Evolutionary conservation across 2,113 vertebrate species (phyloP), one percentile per base, ranked within the genome.

Genomic region (Physeter macrocephalus): DNA sequence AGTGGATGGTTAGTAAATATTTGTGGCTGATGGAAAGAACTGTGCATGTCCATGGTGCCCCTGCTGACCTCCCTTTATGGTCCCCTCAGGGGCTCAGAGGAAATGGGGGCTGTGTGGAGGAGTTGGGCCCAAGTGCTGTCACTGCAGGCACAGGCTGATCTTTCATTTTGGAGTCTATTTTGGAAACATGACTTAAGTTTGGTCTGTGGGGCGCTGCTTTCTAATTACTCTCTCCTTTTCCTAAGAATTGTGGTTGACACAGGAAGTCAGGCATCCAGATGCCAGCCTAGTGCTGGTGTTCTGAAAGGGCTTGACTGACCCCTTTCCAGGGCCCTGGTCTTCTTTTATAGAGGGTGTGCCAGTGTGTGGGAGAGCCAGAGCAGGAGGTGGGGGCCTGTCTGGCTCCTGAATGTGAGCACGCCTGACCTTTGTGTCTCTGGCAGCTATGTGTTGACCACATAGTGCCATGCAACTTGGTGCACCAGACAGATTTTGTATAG

Each of bases 201-300:
- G 78, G 86, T 61, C 62, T 94, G 54, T 83, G 81, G 77, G 66
- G 54, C 8, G 1, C 69, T 94, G 43, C 95, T 95, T 96, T 96
- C 93, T 97, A 96, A 97, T 98, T 98, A 95, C 13, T 80, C 39
- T 91, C 27, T 96, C 64, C 36, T 95, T 94, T 96, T 88, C 82
- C 89, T 89, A 66, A 83, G 78, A 17, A 78, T 54, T 96, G 64
- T 96, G 93, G 89, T 97, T 75, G 54, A 93, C n/a, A 67, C 27
- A 49, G 14, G 41, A 74, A 59, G 11, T 74, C 20, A 59, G 75
- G n/a, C 82, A 57, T 80, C 36, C 49, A 21, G 54, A 69, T 66
- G 85, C 82, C 54, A 78, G n/a, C 75, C 15, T 61, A 52, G 34
- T 66, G 62, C 54, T 81, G 25, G 52, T 61, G 29, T 88, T 96